Conservation (phyloP, 2,797 vertebrate genomes). For the Poecilia picta region DNA sequence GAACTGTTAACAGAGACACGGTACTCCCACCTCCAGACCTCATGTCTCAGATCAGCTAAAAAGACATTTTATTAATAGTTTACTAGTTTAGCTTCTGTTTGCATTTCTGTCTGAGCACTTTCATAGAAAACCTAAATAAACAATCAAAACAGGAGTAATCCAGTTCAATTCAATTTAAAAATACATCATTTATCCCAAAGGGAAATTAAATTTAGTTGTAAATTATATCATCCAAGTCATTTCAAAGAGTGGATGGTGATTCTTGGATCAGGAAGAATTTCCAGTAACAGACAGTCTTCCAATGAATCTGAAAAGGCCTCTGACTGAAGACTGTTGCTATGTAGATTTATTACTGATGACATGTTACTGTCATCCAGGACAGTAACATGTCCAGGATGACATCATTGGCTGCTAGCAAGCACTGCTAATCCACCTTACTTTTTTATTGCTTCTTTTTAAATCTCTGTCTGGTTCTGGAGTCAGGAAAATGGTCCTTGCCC, state of each 20-base stretch:
- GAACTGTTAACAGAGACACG: constrained; percentile 24
- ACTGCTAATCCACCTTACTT: too few relatives aligned
- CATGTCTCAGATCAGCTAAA: constrained; percentile 32
- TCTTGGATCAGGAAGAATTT: not conserved
- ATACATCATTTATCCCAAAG: not conserved
- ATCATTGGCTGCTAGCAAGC: too few relatives aligned
- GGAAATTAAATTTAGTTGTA: not conserved
- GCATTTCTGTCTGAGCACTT: constrained; percentile 11
- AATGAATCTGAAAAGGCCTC: too few relatives aligned
- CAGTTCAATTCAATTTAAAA: not conserved
- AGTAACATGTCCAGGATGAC: not conserved
- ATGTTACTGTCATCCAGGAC: not conserved
- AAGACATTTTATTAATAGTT: constrained; percentile 36
- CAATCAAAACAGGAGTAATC: constrained; percentile 19
- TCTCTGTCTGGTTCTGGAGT: too few relatives aligned
- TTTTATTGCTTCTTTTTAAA: too few relatives aligned
- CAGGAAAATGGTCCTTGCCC: too few relatives aligned
- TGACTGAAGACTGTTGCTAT: too few relatives aligned
- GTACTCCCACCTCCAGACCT: constrained; percentile 31
- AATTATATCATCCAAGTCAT: not conserved
- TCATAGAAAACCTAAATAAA: constrained; percentile 28
- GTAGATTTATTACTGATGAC: too few relatives aligned
- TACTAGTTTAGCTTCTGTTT: constrained; percentile 17
- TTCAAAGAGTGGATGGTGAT: not conserved
- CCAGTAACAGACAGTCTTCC: not conserved